Evolutionary conservation across 2,888 invertebrate genomes (phyloP), one percentile per base, ranked within the genome.

Genomic region (Andrena marginata): DNA sequence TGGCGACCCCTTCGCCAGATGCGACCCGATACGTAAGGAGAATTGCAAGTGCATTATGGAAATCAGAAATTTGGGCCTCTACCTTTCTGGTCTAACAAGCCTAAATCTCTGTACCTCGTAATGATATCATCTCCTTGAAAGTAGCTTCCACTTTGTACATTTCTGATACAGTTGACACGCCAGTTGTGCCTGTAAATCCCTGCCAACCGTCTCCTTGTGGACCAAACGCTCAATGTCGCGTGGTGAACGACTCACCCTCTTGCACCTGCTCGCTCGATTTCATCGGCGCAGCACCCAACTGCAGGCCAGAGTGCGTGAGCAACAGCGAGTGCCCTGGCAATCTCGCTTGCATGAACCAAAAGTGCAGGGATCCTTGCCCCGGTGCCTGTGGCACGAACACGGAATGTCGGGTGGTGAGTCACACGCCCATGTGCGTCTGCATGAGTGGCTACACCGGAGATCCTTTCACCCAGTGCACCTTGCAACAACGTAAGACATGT

Each of bases 1-100:
- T 23, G 98, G 98, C 16, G 97, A 98, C 95, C 97, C 98, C 51
- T 97, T 98, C 92, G 95, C 96, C 16, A 95, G 96, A 90, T 97
- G 97, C 92, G 94, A 93, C 85, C 94, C 85, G 26, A 87, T 77
- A 82, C 84, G 92, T 92, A 90, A 94, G 88, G 29, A 59, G 23
- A 51, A 35, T 10, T 62, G 29, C 10, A 29, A 16, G 4, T 42
- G 42, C 16, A 16, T 16, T 42, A 42, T 16, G 16, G 1, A 5
- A 6, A 4, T 26, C 23, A 49, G 10, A 16, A 33, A 16, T 26
- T 54, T 31, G 2, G 7, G 33, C n/a, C 8, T 20, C 42, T 1
- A 13, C 20, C 20, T 20, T 8, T 54, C 8, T 42, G 13, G 16
- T 16, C 16, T 42, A 16, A 16, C 42, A 13, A 42, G 42, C 13